Conservation (phyloP, 2,888 invertebrate genomes). For the Diarsia brunnea region DNA sequence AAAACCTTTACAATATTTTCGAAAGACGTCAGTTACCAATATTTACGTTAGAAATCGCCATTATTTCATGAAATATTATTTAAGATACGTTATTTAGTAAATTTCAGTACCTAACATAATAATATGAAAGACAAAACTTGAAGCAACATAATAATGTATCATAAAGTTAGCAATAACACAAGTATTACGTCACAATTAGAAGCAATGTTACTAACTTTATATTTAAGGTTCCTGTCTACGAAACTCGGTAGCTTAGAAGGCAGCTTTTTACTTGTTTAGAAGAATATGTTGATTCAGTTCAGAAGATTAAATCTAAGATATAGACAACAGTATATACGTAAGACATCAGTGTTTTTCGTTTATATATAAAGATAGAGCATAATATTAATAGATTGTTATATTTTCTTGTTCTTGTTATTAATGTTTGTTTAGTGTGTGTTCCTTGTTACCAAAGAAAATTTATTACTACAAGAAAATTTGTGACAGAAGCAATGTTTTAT, state of each 20-base stretch:
- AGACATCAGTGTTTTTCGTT: constrained; percentile 78
- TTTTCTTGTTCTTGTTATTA: constrained; percentile 88
- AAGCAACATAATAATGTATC: constrained; percentile 50
- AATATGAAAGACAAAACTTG: constrained; percentile 65
- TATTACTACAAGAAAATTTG: constrained; percentile 75
- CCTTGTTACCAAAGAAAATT: constrained; percentile 90
- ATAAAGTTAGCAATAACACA: constrained; percentile 53
- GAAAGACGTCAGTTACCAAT: constrained; percentile 47
- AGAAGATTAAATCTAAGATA: constrained; percentile 52
- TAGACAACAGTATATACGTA: constrained; percentile 71
- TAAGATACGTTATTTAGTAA: constrained; percentile 43
- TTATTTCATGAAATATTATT: constrained; percentile 27
- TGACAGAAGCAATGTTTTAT: constrained; percentile 79
- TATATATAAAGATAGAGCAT: constrained; percentile 74
- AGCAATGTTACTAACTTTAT: constrained; percentile 53
- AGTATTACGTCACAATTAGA: constrained; percentile 52
- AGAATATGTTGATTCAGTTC: constrained; percentile 43
- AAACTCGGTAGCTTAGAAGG: constrained; percentile 60
- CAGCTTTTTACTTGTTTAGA: constrained; percentile 59
- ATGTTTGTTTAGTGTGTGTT: constrained; percentile 88
- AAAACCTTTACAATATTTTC: constrained; percentile 18
- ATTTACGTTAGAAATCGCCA: constrained; percentile 20
- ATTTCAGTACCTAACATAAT: constrained; percentile 59
- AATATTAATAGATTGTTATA: constrained; percentile 85
- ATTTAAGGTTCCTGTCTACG: constrained; percentile 47